These are phyloP conservation scores for Anguilla marmorata DNA, from an alignment of 2,797 vertebrate genomes.

Conservation along the genomic window DNA sequence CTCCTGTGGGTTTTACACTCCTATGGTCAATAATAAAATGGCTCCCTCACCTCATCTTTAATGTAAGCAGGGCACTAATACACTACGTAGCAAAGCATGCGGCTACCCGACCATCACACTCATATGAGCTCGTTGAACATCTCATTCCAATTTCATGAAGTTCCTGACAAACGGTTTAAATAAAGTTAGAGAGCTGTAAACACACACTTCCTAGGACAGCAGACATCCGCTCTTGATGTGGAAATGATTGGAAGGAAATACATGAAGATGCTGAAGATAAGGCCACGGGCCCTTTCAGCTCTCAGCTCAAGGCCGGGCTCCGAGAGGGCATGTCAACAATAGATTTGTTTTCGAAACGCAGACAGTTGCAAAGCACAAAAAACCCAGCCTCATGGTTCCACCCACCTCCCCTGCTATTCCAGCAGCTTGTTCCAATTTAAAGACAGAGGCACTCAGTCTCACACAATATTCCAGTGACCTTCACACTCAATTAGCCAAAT, in stretches of 20 bases:
- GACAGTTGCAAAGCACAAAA: neutral
- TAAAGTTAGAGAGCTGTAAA: neutral
- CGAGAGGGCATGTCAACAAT: neutral
- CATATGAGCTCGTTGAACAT: too few species aligned
- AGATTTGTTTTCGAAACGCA: neutral
- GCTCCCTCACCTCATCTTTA: too few species aligned
- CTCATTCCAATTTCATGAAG: too few species aligned
- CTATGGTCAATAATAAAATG: too few species aligned
- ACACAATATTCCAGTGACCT: neutral
- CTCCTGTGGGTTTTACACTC: too few species aligned
- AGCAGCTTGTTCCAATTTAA: neutral
- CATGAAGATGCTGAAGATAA: neutral
- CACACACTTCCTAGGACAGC: neutral
- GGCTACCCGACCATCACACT: too few species aligned
- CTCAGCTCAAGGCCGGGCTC: neutral
- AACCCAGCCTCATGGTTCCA: neutral
- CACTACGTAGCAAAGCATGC: too few species aligned
- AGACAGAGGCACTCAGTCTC: neutral
- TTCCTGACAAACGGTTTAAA: neutral
- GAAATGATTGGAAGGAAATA: neutral
- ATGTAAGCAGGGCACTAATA: too few species aligned
- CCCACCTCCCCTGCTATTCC: neutral
- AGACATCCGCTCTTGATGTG: neutral
- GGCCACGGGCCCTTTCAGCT: neutral
- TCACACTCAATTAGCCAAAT: neutral